Evolutionary conservation across 2,888 invertebrate genomes (phyloP).

Genomic region (Aleiodes testaceus): DNA sequence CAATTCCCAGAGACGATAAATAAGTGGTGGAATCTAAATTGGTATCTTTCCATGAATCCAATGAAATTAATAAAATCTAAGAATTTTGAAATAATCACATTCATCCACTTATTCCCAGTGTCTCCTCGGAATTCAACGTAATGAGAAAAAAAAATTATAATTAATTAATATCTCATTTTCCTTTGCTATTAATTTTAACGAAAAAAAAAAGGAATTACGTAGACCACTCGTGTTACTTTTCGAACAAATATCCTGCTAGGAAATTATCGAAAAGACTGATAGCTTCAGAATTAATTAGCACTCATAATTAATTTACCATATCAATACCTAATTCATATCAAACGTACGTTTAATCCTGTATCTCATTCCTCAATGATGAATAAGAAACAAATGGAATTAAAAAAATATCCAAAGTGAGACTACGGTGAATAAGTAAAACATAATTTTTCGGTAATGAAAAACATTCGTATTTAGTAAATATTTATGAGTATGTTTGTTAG

Average conservation of each 20-base stretch:
- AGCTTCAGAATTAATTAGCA: conserved; percentile 29
- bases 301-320: conserved; percentile 27
- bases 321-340: conserved; percentile 10
- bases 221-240: conserved; percentile 17
- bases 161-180: neutral
- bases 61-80: too few relatives aligned
- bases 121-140: neutral
- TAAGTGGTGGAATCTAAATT: too few relatives aligned
- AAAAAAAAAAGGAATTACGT: neutral
- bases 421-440: conserved; percentile 15
- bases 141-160: neutral
- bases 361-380: conserved; percentile 4
- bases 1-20: too few relatives aligned
- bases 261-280: conserved; percentile 41
- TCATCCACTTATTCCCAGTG: too few relatives aligned
- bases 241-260: conserved; percentile 30
- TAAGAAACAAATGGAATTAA: neutral
- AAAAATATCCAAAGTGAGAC: conserved; percentile 24
- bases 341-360: conserved; percentile 6
- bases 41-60: too few relatives aligned
- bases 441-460: conserved; percentile 11
- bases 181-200: neutral
- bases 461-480: conserved; percentile 9
- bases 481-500: conserved; percentile 29
- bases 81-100: too few relatives aligned